Conservation (phyloP, 2,888 invertebrate genomes). For the Dicyrtomina minuta region DNA sequence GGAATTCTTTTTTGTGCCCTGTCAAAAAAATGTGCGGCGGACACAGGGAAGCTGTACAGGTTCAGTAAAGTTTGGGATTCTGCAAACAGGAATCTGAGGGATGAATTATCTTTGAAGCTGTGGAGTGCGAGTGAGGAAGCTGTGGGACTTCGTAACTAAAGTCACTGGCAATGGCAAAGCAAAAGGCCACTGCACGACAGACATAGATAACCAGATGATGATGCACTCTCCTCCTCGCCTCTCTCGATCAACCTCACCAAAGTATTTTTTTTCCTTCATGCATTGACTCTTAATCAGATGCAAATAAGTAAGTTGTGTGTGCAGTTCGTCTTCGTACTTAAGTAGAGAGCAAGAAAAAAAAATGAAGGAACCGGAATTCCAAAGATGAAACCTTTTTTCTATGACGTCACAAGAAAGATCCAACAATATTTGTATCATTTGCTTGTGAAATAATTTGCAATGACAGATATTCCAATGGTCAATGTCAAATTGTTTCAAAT, state of each 20-base stretch:
- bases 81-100: conserved; percentile 53
- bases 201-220: not conserved
- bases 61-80: conserved; percentile 56
- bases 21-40: conserved; percentile 56
- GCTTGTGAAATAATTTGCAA: too few species aligned
- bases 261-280: too few species aligned
- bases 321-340: too few species aligned
- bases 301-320: too few species aligned
- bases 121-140: conserved; percentile 57
- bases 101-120: conserved; percentile 55
- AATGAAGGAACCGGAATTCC: too few species aligned
- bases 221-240: not conserved
- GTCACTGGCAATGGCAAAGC: not conserved
- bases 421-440: too few species aligned
- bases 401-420: too few species aligned
- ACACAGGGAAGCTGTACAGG: conserved; percentile 58
- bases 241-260: not conserved
- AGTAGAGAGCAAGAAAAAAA: too few species aligned
- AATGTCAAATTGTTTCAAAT: too few species aligned
- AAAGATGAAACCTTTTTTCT: too few species aligned
- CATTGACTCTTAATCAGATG: too few species aligned
- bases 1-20: conserved; percentile 57
- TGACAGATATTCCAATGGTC: too few species aligned
- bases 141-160: conserved; percentile 35
- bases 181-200: not conserved